Evolutionary conservation across 2,797 vertebrate species (phyloP).

Genomic region (Nasua narica): DNA sequence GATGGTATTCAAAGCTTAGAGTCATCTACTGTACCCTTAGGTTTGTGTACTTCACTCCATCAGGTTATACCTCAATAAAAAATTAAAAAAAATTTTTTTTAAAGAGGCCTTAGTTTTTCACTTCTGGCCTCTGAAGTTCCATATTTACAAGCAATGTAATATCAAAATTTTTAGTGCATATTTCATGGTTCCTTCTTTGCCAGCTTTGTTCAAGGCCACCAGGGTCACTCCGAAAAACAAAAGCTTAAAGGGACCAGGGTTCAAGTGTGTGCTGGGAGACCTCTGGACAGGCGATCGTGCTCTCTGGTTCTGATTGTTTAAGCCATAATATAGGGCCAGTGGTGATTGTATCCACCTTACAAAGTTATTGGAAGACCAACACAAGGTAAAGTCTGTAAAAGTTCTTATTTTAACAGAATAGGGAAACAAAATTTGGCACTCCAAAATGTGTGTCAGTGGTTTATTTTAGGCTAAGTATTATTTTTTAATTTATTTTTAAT

Average conservation of each 20-base stretch:
- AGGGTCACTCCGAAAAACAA: background rate
- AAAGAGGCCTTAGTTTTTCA: background rate
- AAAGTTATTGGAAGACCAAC: background rate
- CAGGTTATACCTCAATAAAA: background rate
- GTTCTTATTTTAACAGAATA: background rate
- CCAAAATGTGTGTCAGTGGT: background rate
- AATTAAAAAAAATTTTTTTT: no score
- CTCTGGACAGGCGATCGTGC: background rate
- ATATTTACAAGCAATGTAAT: background rate
- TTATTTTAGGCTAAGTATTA: background rate
- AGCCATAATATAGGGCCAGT: background rate
- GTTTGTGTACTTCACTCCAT: background rate
- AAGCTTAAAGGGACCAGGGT: background rate
- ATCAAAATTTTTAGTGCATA: background rate
- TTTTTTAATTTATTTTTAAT: no score
- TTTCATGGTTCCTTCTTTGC: background rate
- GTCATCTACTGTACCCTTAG: no score
- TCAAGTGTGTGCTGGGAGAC: background rate
- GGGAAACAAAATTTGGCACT: background rate
- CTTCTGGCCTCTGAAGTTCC: background rate
- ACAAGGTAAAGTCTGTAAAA: background rate
- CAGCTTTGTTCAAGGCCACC: background rate
- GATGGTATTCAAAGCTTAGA: background rate
- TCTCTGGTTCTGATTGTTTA: background rate
- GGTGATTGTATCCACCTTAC: background rate